Evolutionary conservation across 2,888 invertebrate genomes (phyloP).

Genomic region (Cryptocheilus praepositus): DNA sequence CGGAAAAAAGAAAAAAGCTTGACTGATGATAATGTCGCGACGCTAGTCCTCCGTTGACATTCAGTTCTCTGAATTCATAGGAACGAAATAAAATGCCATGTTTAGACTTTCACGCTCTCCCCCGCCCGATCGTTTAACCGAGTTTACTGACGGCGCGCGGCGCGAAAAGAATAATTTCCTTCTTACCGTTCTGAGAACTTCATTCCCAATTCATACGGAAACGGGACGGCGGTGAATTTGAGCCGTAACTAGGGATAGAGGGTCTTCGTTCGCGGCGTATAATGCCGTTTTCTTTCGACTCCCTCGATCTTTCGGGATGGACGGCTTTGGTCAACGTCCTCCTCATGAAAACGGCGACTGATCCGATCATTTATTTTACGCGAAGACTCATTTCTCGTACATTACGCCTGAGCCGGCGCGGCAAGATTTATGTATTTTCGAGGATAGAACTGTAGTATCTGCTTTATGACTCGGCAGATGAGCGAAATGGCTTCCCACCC

Average conservation of each 20-base stretch:
- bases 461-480: conserved; percentile 72
- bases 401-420: conserved; percentile 43
- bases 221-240: no score
- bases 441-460: conserved; percentile 61
- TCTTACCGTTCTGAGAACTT: no score
- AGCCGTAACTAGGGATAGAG: no score
- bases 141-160: no score
- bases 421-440: conserved; percentile 67
- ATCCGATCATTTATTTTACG: conserved; percentile 59
- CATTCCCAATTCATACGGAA: no score
- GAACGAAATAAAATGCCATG: no score
- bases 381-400: conserved; percentile 49
- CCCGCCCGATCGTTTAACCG: background rate
- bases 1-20: no score
- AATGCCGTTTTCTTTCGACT: background rate
- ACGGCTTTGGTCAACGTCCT: conserved; percentile 25
- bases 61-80: no score
- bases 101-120: no score
- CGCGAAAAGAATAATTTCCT: no score
- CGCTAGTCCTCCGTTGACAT: no score
- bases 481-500: conserved; percentile 63
- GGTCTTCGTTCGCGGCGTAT: background rate
- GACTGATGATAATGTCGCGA: no score
- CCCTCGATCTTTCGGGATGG: background rate
- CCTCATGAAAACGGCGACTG: conserved; percentile 40